Evolutionary conservation across 2,113 vertebrate genomes (phyloP), one percentile per base, ranked within the genome.

Genomic region (Trachemys scripta): DNA sequence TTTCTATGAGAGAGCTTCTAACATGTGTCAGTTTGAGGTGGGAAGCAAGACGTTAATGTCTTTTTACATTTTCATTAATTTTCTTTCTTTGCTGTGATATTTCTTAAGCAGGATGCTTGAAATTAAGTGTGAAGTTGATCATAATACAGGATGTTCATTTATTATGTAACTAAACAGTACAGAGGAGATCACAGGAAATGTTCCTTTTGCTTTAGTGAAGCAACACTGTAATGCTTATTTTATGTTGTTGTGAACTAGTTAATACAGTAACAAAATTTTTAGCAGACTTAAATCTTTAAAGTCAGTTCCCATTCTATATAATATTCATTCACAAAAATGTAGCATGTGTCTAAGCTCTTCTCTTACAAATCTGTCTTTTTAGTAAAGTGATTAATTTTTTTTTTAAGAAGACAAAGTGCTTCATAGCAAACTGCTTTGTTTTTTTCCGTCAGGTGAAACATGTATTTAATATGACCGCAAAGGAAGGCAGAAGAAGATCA

Each of bases 391-490:
- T 2, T 92, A 5, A 42, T 22, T 22, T 54, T 20, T 54, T 85
- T 9, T 12, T 11, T 8, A 85, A 53, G 75, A 3, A 31, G 89
- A 17, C 1, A 5, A 84, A 45, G 29, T 49, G 12, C 35, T 45
- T 25, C 45, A 1, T 94, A 56, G 95, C 22, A 88, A 49, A 22
- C 12, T 90, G 16, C 16, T 90, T 88, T 93, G 13, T 87, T 56
- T 87, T 89, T 69, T 83, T 95, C 38, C 92, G 96, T 80, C 95
- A 99, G 99, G 97, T 99, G 90, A 99, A 99, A 98, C 99, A 92
- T 82, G 99, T 99, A 87, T 99, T 99, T 95, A 99, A 98, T 96
- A 99, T 99, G 99, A 99, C 99, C 0, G 99, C 99, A 82, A 99
- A 99, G 84, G 99, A 99, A 92, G 99, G 99, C 96, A 98, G 99